phyloP scores from a whole-genome alignment of 1,140 invertebrate species.

The Nasonia vitripennis region DNA sequence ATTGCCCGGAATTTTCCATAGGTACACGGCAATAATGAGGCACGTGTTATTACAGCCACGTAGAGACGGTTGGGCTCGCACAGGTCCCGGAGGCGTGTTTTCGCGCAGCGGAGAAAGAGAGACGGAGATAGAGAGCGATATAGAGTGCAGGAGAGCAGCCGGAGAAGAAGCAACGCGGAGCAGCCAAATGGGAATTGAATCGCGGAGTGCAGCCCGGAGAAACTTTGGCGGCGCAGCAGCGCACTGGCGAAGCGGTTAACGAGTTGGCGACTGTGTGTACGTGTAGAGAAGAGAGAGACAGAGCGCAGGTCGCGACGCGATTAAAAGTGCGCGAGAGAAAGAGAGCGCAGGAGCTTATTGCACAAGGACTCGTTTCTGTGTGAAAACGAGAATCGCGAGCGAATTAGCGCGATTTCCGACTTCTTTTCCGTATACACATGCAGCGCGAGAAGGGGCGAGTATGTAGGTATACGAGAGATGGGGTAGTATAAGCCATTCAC shows the following conservation, averaged over 20 bases:
- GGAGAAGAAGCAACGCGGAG: not conserved
- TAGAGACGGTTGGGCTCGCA: not conserved
- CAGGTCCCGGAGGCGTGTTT: not conserved
- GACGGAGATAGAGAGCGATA: not conserved
- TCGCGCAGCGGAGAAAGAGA: not conserved
- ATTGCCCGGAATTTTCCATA: not conserved
- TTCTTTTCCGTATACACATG: not conserved
- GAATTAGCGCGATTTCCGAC: not conserved
- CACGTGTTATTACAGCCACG: no score
- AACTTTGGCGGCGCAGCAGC: constrained; percentile 20
- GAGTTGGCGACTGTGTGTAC: constrained; percentile 29
- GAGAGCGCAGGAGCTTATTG: not conserved
- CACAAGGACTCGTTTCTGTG: no score
- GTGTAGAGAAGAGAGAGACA: not conserved
- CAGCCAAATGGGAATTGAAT: constrained; percentile 48
- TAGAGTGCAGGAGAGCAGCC: not conserved
- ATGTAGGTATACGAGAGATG: not conserved
- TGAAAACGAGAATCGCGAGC: not conserved
- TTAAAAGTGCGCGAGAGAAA: constrained; percentile 23
- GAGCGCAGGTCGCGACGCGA: constrained; percentile 11
- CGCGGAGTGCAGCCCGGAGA: not conserved
- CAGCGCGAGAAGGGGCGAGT: not conserved
- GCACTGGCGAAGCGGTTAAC: constrained; percentile 32
- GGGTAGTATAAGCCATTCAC: not conserved
- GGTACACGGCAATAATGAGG: no score